Evolutionary conservation across 2,888 invertebrate genomes (phyloP), one percentile per base, ranked within the genome.

Genomic region (Mystacides longicornis): DNA sequence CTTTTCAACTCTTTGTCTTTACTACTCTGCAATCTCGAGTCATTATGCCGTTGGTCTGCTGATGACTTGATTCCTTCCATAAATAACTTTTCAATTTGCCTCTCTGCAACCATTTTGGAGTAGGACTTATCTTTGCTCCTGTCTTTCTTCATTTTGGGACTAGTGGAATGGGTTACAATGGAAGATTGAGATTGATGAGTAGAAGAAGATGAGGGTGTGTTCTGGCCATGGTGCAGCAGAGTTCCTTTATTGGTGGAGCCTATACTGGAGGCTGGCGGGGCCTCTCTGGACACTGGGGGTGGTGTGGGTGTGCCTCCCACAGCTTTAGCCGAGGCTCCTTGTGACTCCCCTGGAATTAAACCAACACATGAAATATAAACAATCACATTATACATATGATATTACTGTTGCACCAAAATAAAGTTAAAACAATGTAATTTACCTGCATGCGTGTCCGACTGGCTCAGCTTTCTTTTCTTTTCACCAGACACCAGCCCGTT

Each of bases 181-280:
- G 62, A 74, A 72, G 27, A 22, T 4, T 23, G 31, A 11, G 53
- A 23, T 20, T 16, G 19, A 21, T 37, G 18, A 53, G 64, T 54
- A 58, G 67, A 65, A 62, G 64, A 65, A 62, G 66, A 65, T 69
- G 18, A 72, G 68, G 62, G 74, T 72, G 27, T 16, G 14, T 43
- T 48, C 7, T 53, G 19, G 63, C 22, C 61, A 62, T 58, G 66
- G 7, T 56, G 56, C 19, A 57, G 46, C 63, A 85, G 76, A 31
- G 85, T 85, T 59, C 85, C 85, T 62, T 81, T 79, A 70, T 85
- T 85, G 51, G 84, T 85, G n/a, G 85, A 85, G 33, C 85, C 85
- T 60, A 82, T 76, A 37, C 76, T 46, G 63, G 65, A 51, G 61
- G 63, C 52, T 64, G 66, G 60, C 2, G 60, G 62, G 1, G 59